phyloP scores from a whole-genome alignment of 2,888 invertebrate species.

The Temnothorax rugatulus region DNA sequence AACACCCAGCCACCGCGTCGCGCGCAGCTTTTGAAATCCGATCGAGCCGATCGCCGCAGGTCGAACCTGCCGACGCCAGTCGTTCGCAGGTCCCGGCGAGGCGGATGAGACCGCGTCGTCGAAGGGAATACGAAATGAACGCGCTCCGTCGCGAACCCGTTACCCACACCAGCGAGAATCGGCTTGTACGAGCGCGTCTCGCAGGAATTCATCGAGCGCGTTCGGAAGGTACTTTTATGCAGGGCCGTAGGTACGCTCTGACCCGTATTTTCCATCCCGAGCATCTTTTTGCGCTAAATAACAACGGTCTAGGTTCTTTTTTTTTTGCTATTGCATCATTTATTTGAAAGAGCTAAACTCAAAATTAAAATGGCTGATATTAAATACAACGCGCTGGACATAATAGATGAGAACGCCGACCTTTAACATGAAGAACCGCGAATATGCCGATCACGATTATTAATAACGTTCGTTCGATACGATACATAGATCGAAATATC shows the following conservation, averaged over 20 bases:
- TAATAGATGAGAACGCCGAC: background rate
- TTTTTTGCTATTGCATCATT: too few species aligned
- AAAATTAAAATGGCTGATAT: background rate
- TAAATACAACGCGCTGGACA: background rate
- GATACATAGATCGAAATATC: background rate
- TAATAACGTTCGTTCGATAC: background rate
- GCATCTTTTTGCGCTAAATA: background rate
- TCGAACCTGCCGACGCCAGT: slow-evolving; percentile 9
- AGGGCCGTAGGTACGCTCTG: slow-evolving; percentile 18
- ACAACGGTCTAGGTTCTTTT: background rate
- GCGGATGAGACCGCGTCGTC: slow-evolving; percentile 81
- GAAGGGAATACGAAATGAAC: slow-evolving; percentile 83
- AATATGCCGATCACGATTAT: background rate
- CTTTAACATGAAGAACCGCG: background rate
- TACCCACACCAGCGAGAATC: slow-evolving; percentile 66
- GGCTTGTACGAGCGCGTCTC: slow-evolving; percentile 23
- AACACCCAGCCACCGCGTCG: slow-evolving; percentile 3
- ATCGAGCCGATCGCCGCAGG: slow-evolving; percentile 68
- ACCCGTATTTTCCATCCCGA: background rate
- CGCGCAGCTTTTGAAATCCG: slow-evolving; percentile 69
- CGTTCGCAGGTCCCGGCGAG: slow-evolving; percentile 62
- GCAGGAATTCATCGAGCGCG: slow-evolving; percentile 31
- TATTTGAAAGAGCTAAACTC: background rate
- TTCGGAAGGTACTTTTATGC: background rate
- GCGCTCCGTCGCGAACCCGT: slow-evolving; percentile 75